A percentile compares a stretch with the other conserved stretches of the same genome.
phyloP scores from a whole-genome alignment of 1,140 invertebrate genomes.

The Drosophila nikananu region DNA sequence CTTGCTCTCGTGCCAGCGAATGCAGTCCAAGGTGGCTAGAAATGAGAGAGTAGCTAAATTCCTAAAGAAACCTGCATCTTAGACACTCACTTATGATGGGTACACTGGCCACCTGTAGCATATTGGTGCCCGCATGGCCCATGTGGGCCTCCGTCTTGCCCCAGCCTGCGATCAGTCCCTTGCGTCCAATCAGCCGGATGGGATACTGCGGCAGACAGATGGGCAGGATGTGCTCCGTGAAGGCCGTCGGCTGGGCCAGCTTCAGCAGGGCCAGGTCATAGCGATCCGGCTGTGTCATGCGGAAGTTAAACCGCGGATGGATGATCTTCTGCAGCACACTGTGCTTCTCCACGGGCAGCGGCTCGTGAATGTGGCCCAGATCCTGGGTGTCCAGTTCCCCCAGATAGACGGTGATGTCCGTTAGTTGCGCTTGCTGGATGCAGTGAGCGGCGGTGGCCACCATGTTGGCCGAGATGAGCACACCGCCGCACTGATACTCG shows the following conservation, averaged over 20 bases:
- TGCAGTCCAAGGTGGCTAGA: conserved; percentile 89
- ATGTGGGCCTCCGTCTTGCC: conserved; percentile 92
- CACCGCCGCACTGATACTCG: conserved; percentile 92
- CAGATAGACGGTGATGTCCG: conserved; percentile 92
- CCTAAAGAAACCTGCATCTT: rapidly evolving
- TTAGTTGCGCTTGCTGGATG: conserved; percentile 89
- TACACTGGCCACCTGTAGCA: conserved; percentile 92
- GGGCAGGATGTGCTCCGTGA: conserved; percentile 90
- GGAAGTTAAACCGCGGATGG: conserved; percentile 93
- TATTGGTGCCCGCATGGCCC: conserved; percentile 91
- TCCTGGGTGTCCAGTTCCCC: conserved; percentile 93
- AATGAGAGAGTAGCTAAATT: background rate
- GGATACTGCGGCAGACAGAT: conserved; percentile 90
- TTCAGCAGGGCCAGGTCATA: conserved; percentile 93
- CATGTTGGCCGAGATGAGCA: conserved; percentile 87
- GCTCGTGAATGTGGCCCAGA: conserved; percentile 88
- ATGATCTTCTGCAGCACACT: conserved; percentile 90
- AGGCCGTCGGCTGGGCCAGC: conserved; percentile 89
- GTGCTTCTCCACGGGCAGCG: conserved; percentile 89
- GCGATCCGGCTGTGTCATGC: conserved; percentile 92
- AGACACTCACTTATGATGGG: conserved; percentile 90
- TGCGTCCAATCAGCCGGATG: conserved; percentile 87
- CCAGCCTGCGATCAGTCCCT: conserved; percentile 93
- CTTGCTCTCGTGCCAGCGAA: conserved; percentile 92
- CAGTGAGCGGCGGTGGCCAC: conserved; percentile 92